Evolutionary conservation across 2,113 vertebrate genomes (phyloP).

Genomic region (Oophaga pumilio): DNA sequence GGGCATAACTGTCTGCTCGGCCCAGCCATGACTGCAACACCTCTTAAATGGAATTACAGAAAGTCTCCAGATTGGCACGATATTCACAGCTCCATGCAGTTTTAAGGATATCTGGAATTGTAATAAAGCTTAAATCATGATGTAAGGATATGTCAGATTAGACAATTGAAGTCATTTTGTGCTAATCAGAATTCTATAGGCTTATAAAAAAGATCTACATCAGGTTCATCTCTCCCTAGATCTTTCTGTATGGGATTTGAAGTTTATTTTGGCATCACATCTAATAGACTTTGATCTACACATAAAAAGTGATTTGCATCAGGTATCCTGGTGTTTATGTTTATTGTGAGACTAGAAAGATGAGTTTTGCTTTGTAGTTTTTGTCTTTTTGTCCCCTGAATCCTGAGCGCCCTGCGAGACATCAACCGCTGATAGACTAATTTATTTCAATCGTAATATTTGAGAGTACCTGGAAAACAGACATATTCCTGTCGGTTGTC

Average conservation of each 20-base stretch:
- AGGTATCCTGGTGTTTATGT: neutral
- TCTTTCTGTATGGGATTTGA: conserved; percentile 4
- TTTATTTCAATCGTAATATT: neutral
- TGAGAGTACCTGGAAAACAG: neutral
- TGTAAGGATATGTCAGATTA: neutral
- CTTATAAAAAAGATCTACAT: neutral
- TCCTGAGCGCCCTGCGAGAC: neutral
- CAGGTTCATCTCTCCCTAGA: neutral
- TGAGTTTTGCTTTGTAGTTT: conserved; percentile 6
- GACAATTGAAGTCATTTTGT: neutral
- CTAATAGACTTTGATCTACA: conserved; percentile 17
- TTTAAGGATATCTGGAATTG: neutral
- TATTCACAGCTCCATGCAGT: neutral
- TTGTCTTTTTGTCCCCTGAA: neutral
- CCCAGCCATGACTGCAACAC: too few relatives aligned
- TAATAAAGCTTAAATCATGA: neutral
- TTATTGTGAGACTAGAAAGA: neutral
- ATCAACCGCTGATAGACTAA: neutral
- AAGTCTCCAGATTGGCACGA: neutral
- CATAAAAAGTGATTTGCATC: conserved; percentile 6
- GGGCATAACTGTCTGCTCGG: too few relatives aligned
- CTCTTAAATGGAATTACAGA: neutral
- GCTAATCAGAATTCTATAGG: neutral
- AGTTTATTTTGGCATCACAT: neutral
- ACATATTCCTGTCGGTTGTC: neutral